phyloP scores from a whole-genome alignment of 2,888 invertebrate genomes.

The Sisyra terminalis region DNA sequence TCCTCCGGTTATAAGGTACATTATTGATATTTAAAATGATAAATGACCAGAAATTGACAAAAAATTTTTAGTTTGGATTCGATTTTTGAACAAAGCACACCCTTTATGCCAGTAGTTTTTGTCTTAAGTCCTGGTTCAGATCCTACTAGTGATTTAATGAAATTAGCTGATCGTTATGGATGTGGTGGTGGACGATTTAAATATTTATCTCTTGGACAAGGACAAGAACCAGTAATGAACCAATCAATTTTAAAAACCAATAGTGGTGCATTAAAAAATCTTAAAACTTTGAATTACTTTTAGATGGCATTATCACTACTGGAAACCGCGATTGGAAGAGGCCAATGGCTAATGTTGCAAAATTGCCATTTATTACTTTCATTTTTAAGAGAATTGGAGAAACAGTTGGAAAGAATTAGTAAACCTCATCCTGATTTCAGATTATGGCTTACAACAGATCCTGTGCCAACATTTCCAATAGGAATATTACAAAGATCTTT shows the following conservation, averaged over 20 bases:
- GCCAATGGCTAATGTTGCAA: conserved; percentile 85
- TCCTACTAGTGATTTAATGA: conserved; percentile 74
- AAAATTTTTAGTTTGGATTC: conserved; percentile 46
- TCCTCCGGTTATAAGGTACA: conserved; percentile 58
- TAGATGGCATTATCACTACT: conserved; percentile 54
- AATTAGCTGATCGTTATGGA: conserved; percentile 51
- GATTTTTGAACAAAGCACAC: conserved; percentile 72
- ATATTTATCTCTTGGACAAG: conserved; percentile 83
- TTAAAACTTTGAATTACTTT: conserved; percentile 8
- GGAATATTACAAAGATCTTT: conserved; percentile 73
- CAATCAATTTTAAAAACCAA: conserved; percentile 14
- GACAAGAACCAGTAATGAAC: conserved; percentile 65
- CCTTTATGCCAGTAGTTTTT: conserved; percentile 77
- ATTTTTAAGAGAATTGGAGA: conserved; percentile 69
- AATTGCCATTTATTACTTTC: conserved; percentile 76
- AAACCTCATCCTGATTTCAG: conserved; percentile 83
- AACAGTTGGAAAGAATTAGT: conserved; percentile 58
- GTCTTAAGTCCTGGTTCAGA: conserved; percentile 89
- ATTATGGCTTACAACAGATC: conserved; percentile 85
- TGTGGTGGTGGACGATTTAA: conserved; percentile 62
- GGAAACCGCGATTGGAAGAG: conserved; percentile 51
- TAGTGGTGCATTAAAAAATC: not conserved
- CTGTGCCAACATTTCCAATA: conserved; percentile 73
- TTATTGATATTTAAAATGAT: not conserved
- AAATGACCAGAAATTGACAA: not conserved